A percentile compares a stretch with the other conserved stretches of the same genome.
Evolutionary conservation across 2,888 invertebrate species (phyloP).

Genomic region (Ametastegia equiseti): DNA sequence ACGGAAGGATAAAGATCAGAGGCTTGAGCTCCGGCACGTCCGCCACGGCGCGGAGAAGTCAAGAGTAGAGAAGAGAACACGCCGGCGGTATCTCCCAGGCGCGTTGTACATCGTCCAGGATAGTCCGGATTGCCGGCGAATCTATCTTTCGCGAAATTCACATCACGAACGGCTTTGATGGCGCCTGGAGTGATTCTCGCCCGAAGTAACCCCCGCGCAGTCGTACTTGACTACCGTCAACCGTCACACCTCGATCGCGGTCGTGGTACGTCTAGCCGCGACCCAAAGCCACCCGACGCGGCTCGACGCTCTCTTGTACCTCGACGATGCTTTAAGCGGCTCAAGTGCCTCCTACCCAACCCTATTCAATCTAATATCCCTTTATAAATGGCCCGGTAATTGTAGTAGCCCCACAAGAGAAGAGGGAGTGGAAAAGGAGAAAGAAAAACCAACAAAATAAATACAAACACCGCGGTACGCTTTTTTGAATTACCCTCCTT

Average conservation of each 20-base stretch:
- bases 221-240: conserved; percentile 16
- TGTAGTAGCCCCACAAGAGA: too few species aligned
- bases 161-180: conserved; percentile 73
- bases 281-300: not conserved
- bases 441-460: too few species aligned
- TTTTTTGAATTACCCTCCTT: too few species aligned
- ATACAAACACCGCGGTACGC: too few species aligned
- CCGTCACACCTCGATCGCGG: not conserved
- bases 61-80: too few species aligned
- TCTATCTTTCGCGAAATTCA: conserved; percentile 69
- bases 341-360: not conserved
- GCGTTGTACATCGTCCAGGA: not conserved
- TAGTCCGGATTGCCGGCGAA: conserved; percentile 54
- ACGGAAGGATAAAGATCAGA: conserved; percentile 64
- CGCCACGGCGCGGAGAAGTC: not conserved
- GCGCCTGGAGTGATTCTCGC: conserved; percentile 69
- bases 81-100: conserved; percentile 1
- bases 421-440: too few species aligned
- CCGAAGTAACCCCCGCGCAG: conserved; percentile 37
- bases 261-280: conserved; percentile 14
- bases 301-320: not conserved
- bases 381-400: not conserved
- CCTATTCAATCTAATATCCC: not conserved
- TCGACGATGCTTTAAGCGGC: conserved; percentile 23
- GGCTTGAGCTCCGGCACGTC: conserved; percentile 55